phyloP scores from a whole-genome alignment of 2,113 vertebrate species.

The Eulacestoma nigropectus region DNA sequence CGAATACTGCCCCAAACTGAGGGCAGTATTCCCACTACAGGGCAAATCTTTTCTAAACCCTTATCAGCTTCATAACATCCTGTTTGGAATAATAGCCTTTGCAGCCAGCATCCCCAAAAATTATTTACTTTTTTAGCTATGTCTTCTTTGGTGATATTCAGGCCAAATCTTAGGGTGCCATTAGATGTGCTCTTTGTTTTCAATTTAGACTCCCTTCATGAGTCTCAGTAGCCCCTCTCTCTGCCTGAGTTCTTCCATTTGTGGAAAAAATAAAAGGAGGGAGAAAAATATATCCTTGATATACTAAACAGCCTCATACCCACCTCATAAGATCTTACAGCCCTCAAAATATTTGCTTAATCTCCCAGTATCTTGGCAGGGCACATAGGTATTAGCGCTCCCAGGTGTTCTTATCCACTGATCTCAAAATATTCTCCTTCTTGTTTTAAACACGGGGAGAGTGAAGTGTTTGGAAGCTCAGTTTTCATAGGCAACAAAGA shows the following conservation, averaged over 20 bases:
- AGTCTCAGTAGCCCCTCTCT: not conserved
- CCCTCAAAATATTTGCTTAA: conserved; percentile 52
- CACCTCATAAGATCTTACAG: not conserved
- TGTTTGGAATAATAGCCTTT: not conserved
- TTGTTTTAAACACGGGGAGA: not conserved
- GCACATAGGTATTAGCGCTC: not conserved
- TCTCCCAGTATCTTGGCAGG: conserved; percentile 45
- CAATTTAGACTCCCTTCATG: not conserved
- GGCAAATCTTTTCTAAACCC: not conserved
- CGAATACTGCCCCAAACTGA: not conserved
- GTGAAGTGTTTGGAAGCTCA: conserved; percentile 30
- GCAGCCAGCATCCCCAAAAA: not conserved
- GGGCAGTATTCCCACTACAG: not conserved
- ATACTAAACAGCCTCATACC: not conserved
- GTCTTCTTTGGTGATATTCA: not conserved
- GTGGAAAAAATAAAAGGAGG: not conserved
- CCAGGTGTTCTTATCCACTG: conserved; percentile 53
- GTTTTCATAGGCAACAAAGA: conserved; percentile 11
- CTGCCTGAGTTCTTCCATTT: not conserved
- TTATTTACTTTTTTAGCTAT: not conserved
- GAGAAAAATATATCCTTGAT: not conserved
- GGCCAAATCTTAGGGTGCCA: not conserved
- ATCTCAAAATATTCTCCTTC: conserved; percentile 51
- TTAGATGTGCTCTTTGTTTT: not conserved
- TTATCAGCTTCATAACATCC: not conserved